These are phyloP conservation scores for Glareola pratincola DNA, from an alignment of 2,113 vertebrate species.

Conservation along the genomic window DNA sequence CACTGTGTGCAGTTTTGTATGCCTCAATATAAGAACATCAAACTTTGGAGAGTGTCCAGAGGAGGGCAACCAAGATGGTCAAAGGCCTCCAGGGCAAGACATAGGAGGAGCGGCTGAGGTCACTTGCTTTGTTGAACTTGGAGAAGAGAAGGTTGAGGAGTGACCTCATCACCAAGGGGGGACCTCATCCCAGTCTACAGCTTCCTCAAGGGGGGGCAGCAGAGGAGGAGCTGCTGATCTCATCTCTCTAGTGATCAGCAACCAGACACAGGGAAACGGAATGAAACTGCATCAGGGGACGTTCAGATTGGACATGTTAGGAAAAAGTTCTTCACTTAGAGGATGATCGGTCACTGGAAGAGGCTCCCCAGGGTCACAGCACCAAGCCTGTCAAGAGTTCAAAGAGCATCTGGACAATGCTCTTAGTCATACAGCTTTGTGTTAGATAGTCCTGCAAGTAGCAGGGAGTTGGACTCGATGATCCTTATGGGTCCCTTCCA, in stretches of 20 bases:
- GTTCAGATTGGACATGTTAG: background rate
- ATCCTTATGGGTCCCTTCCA: background rate
- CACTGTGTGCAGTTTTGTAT: background rate
- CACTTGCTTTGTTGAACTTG: background rate
- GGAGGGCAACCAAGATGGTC: background rate
- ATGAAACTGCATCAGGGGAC: background rate
- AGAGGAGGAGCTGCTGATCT: background rate
- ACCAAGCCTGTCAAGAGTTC: background rate
- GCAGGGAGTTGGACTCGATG: background rate
- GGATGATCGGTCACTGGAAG: rapidly evolving
- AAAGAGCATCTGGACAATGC: background rate
- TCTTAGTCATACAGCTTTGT: background rate
- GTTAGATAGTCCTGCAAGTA: background rate
- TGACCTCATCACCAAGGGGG: background rate
- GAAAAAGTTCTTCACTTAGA: background rate
- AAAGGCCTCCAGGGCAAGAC: background rate
- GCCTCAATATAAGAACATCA: background rate
- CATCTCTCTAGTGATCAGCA: background rate
- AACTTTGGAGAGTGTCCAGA: background rate
- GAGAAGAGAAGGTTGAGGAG: background rate
- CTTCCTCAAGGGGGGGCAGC: rapidly evolving
- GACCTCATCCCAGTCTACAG: background rate
- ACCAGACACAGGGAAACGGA: background rate
- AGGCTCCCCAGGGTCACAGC: background rate
- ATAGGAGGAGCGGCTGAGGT: background rate